phyloP scores from a whole-genome alignment of 2,888 invertebrate genomes.

The Drosophila trichaetosa region DNA sequence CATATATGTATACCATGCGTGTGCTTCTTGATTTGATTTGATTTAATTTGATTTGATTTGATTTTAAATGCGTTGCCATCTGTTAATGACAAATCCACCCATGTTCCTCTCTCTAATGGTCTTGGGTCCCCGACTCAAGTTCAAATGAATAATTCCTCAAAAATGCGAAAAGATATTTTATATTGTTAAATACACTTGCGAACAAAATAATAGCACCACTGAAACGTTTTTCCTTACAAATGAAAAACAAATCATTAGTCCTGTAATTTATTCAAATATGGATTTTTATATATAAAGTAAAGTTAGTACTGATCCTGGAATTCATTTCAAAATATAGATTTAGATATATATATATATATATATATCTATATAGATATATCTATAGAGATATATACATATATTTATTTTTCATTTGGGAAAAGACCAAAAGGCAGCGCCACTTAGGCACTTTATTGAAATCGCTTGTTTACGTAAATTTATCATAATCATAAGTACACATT shows the following conservation, averaged over 20 bases:
- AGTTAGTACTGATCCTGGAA: background rate
- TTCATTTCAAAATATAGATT: background rate
- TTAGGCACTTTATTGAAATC: background rate
- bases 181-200: background rate
- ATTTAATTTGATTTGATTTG: slow-evolving; percentile 23
- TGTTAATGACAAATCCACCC: slow-evolving; percentile 12
- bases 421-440: background rate
- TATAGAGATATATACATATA: background rate
- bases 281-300: background rate
- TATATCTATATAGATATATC: background rate
- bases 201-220: background rate
- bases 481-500: background rate
- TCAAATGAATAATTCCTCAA: slow-evolving; percentile 19
- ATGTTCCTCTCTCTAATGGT: background rate
- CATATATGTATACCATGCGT: slow-evolving; percentile 1
- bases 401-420: background rate
- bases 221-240: background rate
- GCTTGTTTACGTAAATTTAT: background rate
- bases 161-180: background rate
- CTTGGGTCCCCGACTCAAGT: slow-evolving; percentile 29
- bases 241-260: background rate
- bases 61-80: slow-evolving; percentile 30
- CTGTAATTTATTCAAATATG: background rate
- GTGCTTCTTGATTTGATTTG: slow-evolving; percentile 27
- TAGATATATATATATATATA: background rate